Base-by-base conservation (phyloP, 2,797 vertebrate genomes). In the Heteromormyrus szaboi region DNA sequence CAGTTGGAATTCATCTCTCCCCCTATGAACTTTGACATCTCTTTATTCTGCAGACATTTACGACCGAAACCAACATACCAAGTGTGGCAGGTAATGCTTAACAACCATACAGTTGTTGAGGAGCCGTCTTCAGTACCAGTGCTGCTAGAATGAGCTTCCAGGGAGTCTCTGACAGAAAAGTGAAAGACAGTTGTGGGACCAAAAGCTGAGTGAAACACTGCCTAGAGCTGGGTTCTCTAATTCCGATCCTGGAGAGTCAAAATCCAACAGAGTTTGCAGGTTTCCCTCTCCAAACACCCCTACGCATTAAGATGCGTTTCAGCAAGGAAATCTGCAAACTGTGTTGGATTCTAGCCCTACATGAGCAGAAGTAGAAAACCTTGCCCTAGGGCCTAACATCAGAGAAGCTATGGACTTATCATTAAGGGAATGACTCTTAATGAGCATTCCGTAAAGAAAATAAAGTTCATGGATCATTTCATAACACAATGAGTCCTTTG, bases 141-240 rank as follows among this genome's bases (percentile, higher is more conserved):
- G 68, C 29, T 76, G 68, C 29, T 76, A 76, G 68, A 29, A 33
- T 76, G 33, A 76, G 33, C 29, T 72, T 37, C 68, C 14, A 76
- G 33, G 4, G 11, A 37, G 4, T 2, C 3, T 29, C 29, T 17
- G 65, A 11, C 29, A 72, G 54, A 72, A 29, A 68, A 33, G 29
- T 17, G 29, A 33, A 17, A 37, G 68, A 72, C 33, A 33, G 1
- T 41, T 7, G 14, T 76, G 68, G 33, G 81, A 54, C 88, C 88
- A 87, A 90, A 76, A 87, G 91, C 88, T 44, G 87, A 19, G 88
- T 89, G 79, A 22, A 92, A 89, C 79, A 89, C 90, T 90, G 88
- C 88, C 29, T 88, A 11, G 22, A 29, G 22, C 22, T 12, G 59
- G 3, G 59, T 1, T 29, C 22, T 22, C n/a, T 9, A 62, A 25